Evolutionary conservation across 2,888 invertebrate genomes (phyloP), one percentile per base, ranked within the genome.

Genomic region (Dorcus parallelipipedus): DNA sequence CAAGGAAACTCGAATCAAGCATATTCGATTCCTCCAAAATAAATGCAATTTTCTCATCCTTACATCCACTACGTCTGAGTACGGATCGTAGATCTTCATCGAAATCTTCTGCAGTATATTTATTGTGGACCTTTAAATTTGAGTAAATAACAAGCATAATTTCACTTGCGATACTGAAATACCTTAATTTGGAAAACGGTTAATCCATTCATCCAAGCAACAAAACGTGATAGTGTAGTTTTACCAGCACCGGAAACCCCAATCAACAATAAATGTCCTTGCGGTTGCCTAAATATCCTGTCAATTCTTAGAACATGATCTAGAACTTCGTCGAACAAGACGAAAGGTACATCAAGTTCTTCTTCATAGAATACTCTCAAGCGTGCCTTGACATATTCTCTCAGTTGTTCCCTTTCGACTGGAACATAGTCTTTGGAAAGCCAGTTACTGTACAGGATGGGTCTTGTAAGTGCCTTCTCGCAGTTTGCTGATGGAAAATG

Each of bases 141-240:
- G 49, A 8, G 14, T 23, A 26, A 8, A 53, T 38, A 45, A 20
- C 9, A 7, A 3, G 9, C 10, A 45, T 53, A 26, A 38, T 26
- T 10, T 0, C 38, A 3, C 9, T 8, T 9, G 1, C 4, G 38
- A 38, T 33, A 20, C 52, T 47, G 17, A 5, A 47, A 23, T 68
- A 92, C 95, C 84, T 97, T 97, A 67, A 99, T 97, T 83, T 99
- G 98, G 88, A 98, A 99, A 60, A 99, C 97, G 67, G 94, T 95
- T 40, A 99, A 84, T 6, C 99, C 99, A 78, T 99, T 99, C 93
- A 99, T 96, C 97, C 99, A 99, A 50, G 99, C 99, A 38, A 99
- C 99, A 79, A 99, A 99, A 66, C 99, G 86, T 26, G 98, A 98
- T 67, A 99, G 85, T 8, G 99, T 99, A 1, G 99, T 99, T 82